Percentiles rank a stretch among this genome's conserved stretches.
These are phyloP conservation scores for fruit fly (Drosophila melanogaster) DNA, from an alignment of 1,140 invertebrate genomes.

Conservation along the genomic window Release_6_plus_ISO1_MT NT_033779.5:3403501-3404000, in stretches of 20 bases:
- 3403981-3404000: slow-evolving; percentile 33
- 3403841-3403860: neutral
- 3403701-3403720: slow-evolving; percentile 9
- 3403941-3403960: slow-evolving; percentile 6
- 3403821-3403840: no score
- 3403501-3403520: slow-evolving; percentile 69
- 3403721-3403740: neutral
- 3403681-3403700: slow-evolving; percentile 11
- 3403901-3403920: slow-evolving; percentile 15
- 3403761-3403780: neutral
- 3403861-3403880: no score
- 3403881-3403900: neutral
- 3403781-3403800: neutral
- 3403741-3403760: neutral
- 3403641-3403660: slow-evolving; percentile 15
- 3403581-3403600: slow-evolving; percentile 71
- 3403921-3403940: slow-evolving; percentile 26
- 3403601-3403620: slow-evolving; percentile 66
- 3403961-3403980: slow-evolving; percentile 2
- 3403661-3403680: slow-evolving; percentile 44
- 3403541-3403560: slow-evolving; percentile 32
- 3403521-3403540: slow-evolving; percentile 32
- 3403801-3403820: neutral
- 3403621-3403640: slow-evolving; percentile 56
- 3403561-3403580: slow-evolving; percentile 51